Conservation (phyloP, 2,888 invertebrate species). For the Agonopterix alstromeriana region DNA sequence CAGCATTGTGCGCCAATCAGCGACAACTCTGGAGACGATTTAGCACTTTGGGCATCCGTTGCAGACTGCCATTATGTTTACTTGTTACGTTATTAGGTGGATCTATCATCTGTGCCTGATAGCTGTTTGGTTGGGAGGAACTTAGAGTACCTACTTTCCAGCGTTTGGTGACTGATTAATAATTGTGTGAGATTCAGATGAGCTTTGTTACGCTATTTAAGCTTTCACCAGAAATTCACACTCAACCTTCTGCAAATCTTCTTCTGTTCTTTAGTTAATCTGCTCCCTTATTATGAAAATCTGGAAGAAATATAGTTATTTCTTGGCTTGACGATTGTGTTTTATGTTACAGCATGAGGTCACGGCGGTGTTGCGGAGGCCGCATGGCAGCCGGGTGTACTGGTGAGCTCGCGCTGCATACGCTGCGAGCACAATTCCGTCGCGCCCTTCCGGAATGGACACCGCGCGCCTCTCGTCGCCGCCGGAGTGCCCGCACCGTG, state of each 20-base stretch:
- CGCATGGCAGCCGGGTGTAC: conserved; percentile 71
- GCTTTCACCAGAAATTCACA: no score
- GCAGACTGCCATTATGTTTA: conserved; percentile 15
- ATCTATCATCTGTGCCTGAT: conserved; percentile 16
- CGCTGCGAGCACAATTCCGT: conserved; percentile 57
- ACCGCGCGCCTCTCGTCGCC: conserved; percentile 60
- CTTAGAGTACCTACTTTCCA: no score
- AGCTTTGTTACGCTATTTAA: no score
- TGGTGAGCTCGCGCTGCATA: conserved; percentile 60
- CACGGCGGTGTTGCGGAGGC: conserved; percentile 64
- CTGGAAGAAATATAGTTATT: no score
- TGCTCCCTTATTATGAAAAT: no score
- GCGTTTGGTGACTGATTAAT: no score
- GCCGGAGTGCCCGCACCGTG: conserved; percentile 51
- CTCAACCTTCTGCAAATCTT: no score
- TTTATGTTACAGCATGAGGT: conserved; percentile 59
- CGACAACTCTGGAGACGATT: conserved; percentile 31
- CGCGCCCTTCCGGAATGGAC: conserved; percentile 64
- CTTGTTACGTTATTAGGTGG: conserved; percentile 60
- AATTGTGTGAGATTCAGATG: no score
- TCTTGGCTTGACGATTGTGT: no score
- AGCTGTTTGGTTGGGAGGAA: not conserved
- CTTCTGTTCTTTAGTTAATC: no score
- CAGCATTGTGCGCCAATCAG: conserved; percentile 50
- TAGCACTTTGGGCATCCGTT: conserved; percentile 46